Evolutionary conservation across 2,113 vertebrate species (phyloP), one percentile per base, ranked within the genome.

Genomic region (Gymnogyps californianus): DNA sequence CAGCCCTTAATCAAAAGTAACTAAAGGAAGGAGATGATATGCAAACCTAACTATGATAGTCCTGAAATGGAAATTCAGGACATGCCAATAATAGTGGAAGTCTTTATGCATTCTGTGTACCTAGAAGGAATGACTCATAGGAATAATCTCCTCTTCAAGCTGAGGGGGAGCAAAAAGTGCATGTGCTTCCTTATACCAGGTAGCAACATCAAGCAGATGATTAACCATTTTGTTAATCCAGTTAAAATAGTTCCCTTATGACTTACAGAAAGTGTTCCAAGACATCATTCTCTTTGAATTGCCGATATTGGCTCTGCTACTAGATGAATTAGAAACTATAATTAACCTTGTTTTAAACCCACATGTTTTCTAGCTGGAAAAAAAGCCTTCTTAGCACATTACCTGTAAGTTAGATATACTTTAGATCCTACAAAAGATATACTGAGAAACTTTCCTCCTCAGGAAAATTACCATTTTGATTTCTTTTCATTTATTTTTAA

Each of bases 391-490:
- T 78, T 40, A 76, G 3, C 4, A 34, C 3, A 32, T 31, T 34
- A 13, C 3, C 4, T 69, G 2, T 21, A 57, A 82, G 6, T 75
- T 25, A 87, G 2, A 12, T 24, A 12, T 18, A 55, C 2, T 38
- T 80, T 47, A 47, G 13, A 38, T 38, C 4, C 25, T 64, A 34
- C 12, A 59, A 70, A 93, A 75, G 7, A 64, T 22, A 77, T 67
- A 16, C 17, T n/a, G 61, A 96, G 70, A 95, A 94, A 86, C 6
- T 7, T 38, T 87, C 61, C 59, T 93, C 21, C 5, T 38, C 54
- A 19, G 7, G 9, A 83, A 65, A 3, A 0, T 6, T 47, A 7
- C 0, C 0, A 4, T n/a, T 49, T 55, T 57, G 8, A 36, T 46
- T 65, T 80, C 0, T 71, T 76, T 61, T 26, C 2, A 12, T 38